Conservation (phyloP, 2,888 invertebrate genomes). For the Dryococelus australis region DNA sequence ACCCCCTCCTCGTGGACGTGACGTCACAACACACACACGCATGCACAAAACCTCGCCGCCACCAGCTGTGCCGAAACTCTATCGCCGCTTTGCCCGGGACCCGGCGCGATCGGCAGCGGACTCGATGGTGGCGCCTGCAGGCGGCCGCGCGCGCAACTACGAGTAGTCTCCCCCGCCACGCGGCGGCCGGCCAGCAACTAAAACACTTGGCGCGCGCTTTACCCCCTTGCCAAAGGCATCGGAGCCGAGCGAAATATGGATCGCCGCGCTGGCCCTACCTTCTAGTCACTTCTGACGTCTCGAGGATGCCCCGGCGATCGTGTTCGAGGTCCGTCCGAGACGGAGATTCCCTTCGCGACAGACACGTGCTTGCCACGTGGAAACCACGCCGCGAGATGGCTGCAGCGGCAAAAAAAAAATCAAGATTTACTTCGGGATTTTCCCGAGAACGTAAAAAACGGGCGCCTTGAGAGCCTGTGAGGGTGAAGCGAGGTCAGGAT, state of each 20-base stretch:
- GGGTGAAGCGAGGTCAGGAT: too few species aligned
- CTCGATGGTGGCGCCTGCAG: background rate
- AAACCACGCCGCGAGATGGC: too few species aligned
- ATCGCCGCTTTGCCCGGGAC: background rate
- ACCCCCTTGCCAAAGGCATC: background rate
- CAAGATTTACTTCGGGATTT: too few species aligned
- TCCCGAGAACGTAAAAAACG: too few species aligned
- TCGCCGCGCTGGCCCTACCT: background rate
- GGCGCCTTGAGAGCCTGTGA: too few species aligned
- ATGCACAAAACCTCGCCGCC: background rate
- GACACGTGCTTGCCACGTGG: too few species aligned
- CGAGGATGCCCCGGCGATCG: too few species aligned
- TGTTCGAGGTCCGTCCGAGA: too few species aligned
- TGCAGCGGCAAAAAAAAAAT: too few species aligned
- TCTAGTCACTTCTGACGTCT: too few species aligned
- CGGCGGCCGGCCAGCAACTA: too few species aligned
- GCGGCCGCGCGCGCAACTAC: background rate
- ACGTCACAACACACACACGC: background rate
- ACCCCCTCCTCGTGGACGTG: background rate
- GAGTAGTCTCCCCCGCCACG: background rate
- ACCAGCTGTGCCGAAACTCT: background rate
- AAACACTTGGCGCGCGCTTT: background rate
- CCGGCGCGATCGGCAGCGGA: background rate
- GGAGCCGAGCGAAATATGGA: slow-evolving; percentile 2
- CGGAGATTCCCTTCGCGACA: too few species aligned